A percentile compares a stretch with the other conserved stretches of the same genome.
Evolutionary conservation across 2,888 invertebrate genomes (phyloP).

Genomic region (Amphimallon solstitiale): DNA sequence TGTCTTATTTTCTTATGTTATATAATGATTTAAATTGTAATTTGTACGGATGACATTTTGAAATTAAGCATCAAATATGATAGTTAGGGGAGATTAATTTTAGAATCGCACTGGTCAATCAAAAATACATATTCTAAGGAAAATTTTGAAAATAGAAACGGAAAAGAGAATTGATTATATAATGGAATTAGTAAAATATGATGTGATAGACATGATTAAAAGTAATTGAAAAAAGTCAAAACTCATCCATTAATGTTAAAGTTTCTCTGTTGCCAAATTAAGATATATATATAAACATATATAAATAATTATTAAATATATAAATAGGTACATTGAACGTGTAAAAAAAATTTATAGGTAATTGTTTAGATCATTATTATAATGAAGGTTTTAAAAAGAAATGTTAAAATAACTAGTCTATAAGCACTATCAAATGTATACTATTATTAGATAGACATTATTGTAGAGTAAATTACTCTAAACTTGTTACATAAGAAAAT

Average conservation of each 20-base stretch:
- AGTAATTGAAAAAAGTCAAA: constrained; percentile 18
- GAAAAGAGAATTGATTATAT: neutral
- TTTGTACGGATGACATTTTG: too few relatives aligned
- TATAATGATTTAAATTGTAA: too few relatives aligned
- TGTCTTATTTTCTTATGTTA: too few relatives aligned
- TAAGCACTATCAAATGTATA: constrained; percentile 49
- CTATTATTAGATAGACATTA: constrained; percentile 61
- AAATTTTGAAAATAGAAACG: constrained; percentile 4
- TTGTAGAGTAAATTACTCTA: constrained; percentile 62
- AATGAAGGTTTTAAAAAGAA: constrained; percentile 27
- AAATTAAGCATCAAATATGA: too few relatives aligned
- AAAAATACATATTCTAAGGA: constrained; percentile 7
- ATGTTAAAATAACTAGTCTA: constrained; percentile 31
- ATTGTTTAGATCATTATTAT: constrained; percentile 25
- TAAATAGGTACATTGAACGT: constrained; percentile 13
- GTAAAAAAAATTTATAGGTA: constrained; percentile 16
- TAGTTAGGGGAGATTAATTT: too few relatives aligned
- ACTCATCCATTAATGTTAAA: constrained; percentile 31
- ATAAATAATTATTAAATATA: constrained; percentile 16
- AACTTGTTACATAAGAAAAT: constrained; percentile 20
- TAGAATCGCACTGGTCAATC: too few relatives aligned
- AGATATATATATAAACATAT: constrained; percentile 32
- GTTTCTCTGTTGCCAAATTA: constrained; percentile 39
- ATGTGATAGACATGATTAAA: constrained; percentile 36
- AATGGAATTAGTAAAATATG: constrained; percentile 18